Evolutionary conservation across 2,797 vertebrate species (phyloP).

Genomic region (Pelobates cultripes): DNA sequence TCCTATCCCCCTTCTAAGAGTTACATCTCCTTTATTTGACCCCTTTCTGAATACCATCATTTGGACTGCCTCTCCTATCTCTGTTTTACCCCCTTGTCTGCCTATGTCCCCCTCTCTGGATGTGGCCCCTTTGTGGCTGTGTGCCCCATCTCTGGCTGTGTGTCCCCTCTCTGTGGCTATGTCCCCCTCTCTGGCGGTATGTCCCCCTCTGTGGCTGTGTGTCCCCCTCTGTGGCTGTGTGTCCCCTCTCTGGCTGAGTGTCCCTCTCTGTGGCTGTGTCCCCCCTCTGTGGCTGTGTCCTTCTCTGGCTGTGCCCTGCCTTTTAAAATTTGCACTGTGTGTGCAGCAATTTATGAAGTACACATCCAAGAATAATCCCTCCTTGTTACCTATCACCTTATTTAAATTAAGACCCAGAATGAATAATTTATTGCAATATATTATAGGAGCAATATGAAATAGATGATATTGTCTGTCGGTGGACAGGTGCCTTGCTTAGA

Average conservation of each 20-base stretch:
- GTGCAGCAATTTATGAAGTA: no score
- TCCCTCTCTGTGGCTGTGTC: no score
- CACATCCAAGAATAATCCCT: slow-evolving; percentile 23
- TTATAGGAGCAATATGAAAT: slow-evolving; percentile 42
- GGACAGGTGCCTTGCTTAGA: slow-evolving; percentile 36
- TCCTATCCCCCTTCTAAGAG: no score
- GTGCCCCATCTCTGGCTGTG: not conserved
- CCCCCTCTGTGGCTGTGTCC: not conserved
- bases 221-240: no score
- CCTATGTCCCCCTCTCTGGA: no score
- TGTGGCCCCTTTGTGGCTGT: not conserved
- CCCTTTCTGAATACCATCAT: no score
- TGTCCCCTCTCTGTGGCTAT: not conserved
- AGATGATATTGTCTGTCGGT: slow-evolving; percentile 21
- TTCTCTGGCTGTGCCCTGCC: not conserved
- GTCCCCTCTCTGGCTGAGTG: no score
- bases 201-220: not conserved
- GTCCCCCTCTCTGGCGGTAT: not conserved
- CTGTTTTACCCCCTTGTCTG: no score
- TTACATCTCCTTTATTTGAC: no score
- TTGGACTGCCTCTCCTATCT: no score
- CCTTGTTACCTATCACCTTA: slow-evolving; percentile 36
- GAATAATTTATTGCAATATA: slow-evolving; percentile 47
- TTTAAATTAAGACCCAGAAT: slow-evolving; percentile 45
- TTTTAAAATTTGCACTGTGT: no score